Base-by-base conservation (phyloP, 2,888 invertebrate genomes). In the Galerucella pusilla region DNA sequence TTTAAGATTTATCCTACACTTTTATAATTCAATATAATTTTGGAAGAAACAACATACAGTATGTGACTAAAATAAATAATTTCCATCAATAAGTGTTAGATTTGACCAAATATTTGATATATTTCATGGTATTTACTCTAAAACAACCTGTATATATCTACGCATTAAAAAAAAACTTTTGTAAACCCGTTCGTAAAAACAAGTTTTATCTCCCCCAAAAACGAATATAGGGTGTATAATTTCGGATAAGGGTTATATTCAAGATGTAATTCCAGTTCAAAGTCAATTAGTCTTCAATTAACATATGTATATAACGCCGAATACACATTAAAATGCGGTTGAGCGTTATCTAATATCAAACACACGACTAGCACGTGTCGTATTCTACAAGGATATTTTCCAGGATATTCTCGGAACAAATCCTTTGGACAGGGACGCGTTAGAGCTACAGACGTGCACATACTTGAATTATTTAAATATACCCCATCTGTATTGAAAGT, bases 271-370 rank as follows among this genome's bases (percentile, higher is more conserved):
- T 63, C 42, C 52, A 57, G 11, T 63, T 64, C 63, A 45, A 63
- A 73, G 73, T 68, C 73, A 73, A 73, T 73, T 68, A 68, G 49
- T 60, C 79, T 63, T 63, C 63, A 73, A 73, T 73, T 80, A 73
- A 73, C 73, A 73, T 73, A 73, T 68, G 73, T 64, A 68, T 81
- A 83, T 83, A 82, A 84, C 80, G 83, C 82, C 82, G 60, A 74
- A 74, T 42, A 52, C 82, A 79, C 83, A 84, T 85, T 84, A 84
- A 80, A 84, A 78, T 76, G 80, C 82, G 81, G 83, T 85, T 84
- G 82, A 77, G 79, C 78, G 74, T 81, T 84, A 84, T 81, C 81
- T 80, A 80, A 74, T 74, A 81, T 77, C 81, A 76, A 78, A 78
- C 84, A 83, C 84, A 83, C 80, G 84, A 73, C 80, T 68, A 73